A percentile compares a stretch with the other conserved stretches of the same genome.
Conservation (phyloP, 2,113 vertebrate species). For the Eulemur macaco region DNA sequence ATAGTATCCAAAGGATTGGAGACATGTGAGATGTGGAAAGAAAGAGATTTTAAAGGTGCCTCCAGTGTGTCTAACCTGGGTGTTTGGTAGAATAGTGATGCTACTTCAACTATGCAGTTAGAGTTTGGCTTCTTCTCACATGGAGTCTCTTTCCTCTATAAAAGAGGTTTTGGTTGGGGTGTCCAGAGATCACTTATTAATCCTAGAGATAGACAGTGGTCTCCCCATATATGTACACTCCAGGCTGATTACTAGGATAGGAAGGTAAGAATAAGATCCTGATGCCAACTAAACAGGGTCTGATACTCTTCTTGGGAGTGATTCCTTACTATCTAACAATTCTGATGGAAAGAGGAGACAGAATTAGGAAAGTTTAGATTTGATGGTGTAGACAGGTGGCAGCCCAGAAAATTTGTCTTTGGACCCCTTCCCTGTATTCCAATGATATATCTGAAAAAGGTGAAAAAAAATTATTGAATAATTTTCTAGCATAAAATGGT, state of each 20-base stretch:
- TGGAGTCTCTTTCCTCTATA: not conserved
- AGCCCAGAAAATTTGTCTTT: not conserved
- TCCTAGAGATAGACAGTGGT: not conserved
- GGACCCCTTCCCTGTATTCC: not conserved
- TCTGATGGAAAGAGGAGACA: not conserved
- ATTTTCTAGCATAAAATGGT: not conserved
- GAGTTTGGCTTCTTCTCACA: not conserved
- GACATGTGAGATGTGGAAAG: not conserved
- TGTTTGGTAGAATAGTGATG: not conserved
- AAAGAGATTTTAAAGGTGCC: not conserved
- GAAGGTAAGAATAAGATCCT: not conserved
- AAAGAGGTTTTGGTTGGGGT: not conserved
- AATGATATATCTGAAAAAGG: not conserved
- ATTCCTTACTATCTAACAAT: not conserved
- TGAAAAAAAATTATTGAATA: not conserved
- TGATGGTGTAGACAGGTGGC: not conserved
- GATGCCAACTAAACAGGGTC: not conserved
- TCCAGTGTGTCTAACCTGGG: not conserved
- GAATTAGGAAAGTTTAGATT: not conserved
- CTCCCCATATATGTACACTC: too few relatives aligned
- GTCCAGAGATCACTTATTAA: not conserved
- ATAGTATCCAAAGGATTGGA: not conserved
- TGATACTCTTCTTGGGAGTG: not conserved
- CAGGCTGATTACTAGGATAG: not conserved
- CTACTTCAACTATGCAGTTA: not conserved